A percentile compares a stretch with the other conserved stretches of the same genome.
These are phyloP conservation scores for Sussaba pulchella DNA, from an alignment of 2,888 invertebrate genomes.

Conservation along the genomic window DNA sequence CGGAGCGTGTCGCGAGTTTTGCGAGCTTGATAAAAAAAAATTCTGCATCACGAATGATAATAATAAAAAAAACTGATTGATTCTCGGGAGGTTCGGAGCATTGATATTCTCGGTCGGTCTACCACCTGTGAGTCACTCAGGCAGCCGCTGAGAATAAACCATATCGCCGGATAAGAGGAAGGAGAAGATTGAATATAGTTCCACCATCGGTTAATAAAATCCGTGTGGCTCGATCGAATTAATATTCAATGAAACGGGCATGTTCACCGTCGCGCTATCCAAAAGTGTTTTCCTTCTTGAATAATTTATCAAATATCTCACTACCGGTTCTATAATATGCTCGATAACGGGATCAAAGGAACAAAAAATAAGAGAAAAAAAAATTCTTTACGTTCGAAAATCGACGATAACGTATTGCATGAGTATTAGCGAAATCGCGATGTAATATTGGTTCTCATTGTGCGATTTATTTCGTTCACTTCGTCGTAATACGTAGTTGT, in stretches of 20 bases:
- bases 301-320: constrained; percentile 13
- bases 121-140: constrained; percentile 52
- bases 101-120: constrained; percentile 59
- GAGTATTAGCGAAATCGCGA: constrained; percentile 47
- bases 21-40: constrained; percentile 33
- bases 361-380: constrained; percentile 12
- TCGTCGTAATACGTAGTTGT: constrained; percentile 65
- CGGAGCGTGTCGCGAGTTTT: constrained; percentile 35
- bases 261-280: constrained; percentile 18
- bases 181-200: constrained; percentile 52
- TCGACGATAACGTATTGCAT: constrained; percentile 38
- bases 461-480: constrained; percentile 62
- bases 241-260: constrained; percentile 39
- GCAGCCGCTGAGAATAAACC: constrained; percentile 54
- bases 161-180: constrained; percentile 60
- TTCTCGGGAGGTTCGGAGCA: constrained; percentile 62
- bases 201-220: constrained; percentile 54
- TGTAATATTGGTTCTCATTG: constrained; percentile 41
- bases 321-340: too few relatives aligned
- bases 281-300: constrained; percentile 9
- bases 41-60: constrained; percentile 51
- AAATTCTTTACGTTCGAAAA: constrained; percentile 7
- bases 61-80: constrained; percentile 57
- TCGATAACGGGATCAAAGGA: constrained; percentile 9
- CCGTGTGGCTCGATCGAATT: constrained; percentile 50